phyloP scores from a whole-genome alignment of 1,140 invertebrate genomes.

The Drosophila pseudoananassae region DNA sequence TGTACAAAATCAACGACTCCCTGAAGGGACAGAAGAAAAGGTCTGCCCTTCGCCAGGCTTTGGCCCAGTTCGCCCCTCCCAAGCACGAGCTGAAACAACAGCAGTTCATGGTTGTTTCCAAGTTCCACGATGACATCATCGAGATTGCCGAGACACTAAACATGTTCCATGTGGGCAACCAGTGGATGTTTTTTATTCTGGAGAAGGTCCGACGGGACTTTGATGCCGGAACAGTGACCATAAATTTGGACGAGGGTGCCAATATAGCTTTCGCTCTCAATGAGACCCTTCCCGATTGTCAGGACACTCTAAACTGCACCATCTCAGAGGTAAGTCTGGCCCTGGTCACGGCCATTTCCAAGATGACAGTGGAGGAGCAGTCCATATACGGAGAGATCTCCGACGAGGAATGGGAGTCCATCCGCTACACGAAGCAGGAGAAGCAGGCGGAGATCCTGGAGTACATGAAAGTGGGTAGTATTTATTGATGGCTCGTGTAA shows the following conservation, averaged over 20 bases:
- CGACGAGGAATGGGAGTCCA: slow-evolving; percentile 92
- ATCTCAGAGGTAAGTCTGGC: slow-evolving; percentile 87
- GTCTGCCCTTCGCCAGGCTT: slow-evolving; percentile 38
- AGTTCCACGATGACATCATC: slow-evolving; percentile 85
- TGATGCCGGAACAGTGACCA: slow-evolving; percentile 85
- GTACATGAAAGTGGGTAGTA: slow-evolving; percentile 80
- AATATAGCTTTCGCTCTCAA: slow-evolving; percentile 93
- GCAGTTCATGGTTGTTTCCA: slow-evolving; percentile 84
- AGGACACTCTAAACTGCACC: slow-evolving; percentile 71
- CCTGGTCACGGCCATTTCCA: slow-evolving; percentile 87
- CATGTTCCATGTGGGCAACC: slow-evolving; percentile 89
- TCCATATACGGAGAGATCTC: slow-evolving; percentile 89
- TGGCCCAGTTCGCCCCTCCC: slow-evolving; percentile 55
- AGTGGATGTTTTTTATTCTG: slow-evolving; percentile 92
- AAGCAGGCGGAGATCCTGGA: slow-evolving; percentile 87
- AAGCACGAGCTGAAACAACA: slow-evolving; percentile 54
- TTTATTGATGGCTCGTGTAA: background rate
- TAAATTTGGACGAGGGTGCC: slow-evolving; percentile 89
- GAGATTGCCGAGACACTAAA: slow-evolving; percentile 87
- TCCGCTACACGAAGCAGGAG: slow-evolving; percentile 88
- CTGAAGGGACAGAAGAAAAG: slow-evolving; percentile 69
- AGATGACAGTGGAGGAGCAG: slow-evolving; percentile 88
- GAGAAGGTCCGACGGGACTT: slow-evolving; percentile 85
- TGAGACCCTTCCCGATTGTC: slow-evolving; percentile 84
- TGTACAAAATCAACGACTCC: slow-evolving; percentile 74